Evolutionary conservation across 1,140 invertebrate species (phyloP).

Genomic region (Sipha flava): DNA sequence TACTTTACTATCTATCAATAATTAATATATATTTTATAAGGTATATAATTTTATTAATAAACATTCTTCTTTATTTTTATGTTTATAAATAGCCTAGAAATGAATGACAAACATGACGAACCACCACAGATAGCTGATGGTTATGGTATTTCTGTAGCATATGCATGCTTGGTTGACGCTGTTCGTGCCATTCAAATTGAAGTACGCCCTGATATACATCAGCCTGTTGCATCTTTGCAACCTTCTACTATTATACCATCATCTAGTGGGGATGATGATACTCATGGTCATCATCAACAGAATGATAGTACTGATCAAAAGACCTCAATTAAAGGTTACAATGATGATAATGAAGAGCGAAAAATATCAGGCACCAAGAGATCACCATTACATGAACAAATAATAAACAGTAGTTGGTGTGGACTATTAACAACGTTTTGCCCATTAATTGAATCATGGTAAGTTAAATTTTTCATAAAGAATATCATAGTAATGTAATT

Average conservation of each 20-base stretch:
- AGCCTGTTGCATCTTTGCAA: background rate
- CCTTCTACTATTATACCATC: background rate
- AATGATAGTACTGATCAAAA: background rate
- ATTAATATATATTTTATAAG: too few relatives aligned
- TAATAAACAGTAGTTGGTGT: slow-evolving; percentile 93
- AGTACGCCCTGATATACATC: background rate
- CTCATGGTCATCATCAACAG: too few relatives aligned
- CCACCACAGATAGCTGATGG: slow-evolving; percentile 87
- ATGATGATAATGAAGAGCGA: slow-evolving; percentile 42
- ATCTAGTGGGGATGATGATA: background rate
- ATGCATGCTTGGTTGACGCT: slow-evolving; percentile 82
- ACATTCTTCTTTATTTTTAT: too few relatives aligned
- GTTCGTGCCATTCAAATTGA: slow-evolving; percentile 53
- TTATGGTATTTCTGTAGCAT: slow-evolving; percentile 90
- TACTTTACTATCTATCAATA: too few relatives aligned
- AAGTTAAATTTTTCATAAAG: slow-evolving; percentile 33
- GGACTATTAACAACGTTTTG: slow-evolving; percentile 83
- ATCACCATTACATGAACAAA: slow-evolving; percentile 57
- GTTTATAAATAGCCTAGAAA: slow-evolving; percentile 67
- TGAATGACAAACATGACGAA: slow-evolving; percentile 82
- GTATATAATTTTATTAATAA: too few relatives aligned
- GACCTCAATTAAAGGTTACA: slow-evolving; percentile 40
- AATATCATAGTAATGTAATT: too few relatives aligned
- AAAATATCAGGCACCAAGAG: slow-evolving; percentile 48
- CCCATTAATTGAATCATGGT: slow-evolving; percentile 85